Conservation (phyloP, 2,113 vertebrate genomes). For the Poecile atricapillus region DNA sequence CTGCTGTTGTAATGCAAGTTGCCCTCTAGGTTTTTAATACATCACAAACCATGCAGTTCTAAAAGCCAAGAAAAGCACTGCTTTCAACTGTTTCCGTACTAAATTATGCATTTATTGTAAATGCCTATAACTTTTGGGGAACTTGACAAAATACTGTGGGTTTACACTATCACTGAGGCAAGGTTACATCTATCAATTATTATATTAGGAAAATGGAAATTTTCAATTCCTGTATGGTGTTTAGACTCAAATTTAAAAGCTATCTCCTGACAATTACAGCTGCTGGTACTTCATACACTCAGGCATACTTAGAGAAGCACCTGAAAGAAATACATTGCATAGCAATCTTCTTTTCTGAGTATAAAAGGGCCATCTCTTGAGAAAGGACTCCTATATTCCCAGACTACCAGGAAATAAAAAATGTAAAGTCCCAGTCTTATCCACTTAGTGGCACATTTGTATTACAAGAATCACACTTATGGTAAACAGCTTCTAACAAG, state of each 20-base stretch:
- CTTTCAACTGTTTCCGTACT: neutral
- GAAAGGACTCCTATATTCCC: neutral
- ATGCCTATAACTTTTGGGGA: neutral
- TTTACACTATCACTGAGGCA: neutral
- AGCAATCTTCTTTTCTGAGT: neutral
- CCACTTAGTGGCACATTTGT: neutral
- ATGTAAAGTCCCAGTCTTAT: neutral
- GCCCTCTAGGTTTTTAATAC: neutral
- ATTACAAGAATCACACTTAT: neutral
- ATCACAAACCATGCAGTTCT: neutral
- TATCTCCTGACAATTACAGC: neutral
- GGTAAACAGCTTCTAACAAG: neutral
- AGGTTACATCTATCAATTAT: neutral
- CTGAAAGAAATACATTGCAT: neutral
- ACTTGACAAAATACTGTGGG: neutral
- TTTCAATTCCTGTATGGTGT: neutral
- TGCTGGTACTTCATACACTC: neutral
- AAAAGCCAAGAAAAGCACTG: neutral
- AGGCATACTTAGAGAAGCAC: neutral
- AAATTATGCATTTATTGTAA: neutral
- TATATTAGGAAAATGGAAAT: neutral
- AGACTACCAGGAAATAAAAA: neutral
- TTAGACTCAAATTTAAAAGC: neutral
- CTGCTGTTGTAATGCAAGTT: neutral
- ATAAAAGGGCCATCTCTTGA: neutral